Evolutionary conservation across 2,113 vertebrate genomes (phyloP).

Genomic region (Shinisaurus crocodilurus): DNA sequence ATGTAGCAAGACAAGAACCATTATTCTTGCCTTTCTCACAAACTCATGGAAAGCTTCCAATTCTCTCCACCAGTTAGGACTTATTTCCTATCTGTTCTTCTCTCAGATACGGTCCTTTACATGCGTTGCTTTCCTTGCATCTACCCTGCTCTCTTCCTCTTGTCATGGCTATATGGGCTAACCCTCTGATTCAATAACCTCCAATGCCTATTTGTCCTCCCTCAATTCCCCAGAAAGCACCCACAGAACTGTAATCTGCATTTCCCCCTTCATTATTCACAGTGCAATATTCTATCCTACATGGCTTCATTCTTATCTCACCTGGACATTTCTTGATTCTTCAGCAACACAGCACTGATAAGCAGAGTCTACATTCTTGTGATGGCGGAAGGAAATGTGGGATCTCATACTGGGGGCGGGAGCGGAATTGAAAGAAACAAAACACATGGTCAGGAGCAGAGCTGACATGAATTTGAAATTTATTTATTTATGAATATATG

Average conservation of each 20-base stretch:
- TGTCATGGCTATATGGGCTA: neutral
- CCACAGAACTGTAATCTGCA: neutral
- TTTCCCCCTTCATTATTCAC: neutral
- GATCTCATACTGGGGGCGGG: neutral
- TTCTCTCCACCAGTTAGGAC: neutral
- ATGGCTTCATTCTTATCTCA: neutral
- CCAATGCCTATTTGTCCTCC: neutral
- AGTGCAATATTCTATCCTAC: neutral
- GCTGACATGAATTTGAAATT: neutral
- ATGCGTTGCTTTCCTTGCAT: neutral
- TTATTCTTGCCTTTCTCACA: slow-evolving; percentile 29
- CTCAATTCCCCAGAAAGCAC: neutral
- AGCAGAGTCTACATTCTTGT: neutral
- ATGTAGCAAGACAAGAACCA: slow-evolving; percentile 35
- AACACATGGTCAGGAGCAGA: neutral
- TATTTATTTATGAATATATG: neutral
- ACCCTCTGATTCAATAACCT: neutral
- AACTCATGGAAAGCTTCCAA: slow-evolving; percentile 24
- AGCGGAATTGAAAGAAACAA: neutral
- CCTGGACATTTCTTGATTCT: neutral
- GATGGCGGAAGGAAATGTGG: neutral
- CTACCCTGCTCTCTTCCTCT: neutral
- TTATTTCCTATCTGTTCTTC: neutral
- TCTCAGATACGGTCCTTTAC: neutral
- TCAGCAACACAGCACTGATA: neutral